Evolutionary conservation across 2,113 vertebrate genomes (phyloP).

Genomic region (Oriolus oriolus): DNA sequence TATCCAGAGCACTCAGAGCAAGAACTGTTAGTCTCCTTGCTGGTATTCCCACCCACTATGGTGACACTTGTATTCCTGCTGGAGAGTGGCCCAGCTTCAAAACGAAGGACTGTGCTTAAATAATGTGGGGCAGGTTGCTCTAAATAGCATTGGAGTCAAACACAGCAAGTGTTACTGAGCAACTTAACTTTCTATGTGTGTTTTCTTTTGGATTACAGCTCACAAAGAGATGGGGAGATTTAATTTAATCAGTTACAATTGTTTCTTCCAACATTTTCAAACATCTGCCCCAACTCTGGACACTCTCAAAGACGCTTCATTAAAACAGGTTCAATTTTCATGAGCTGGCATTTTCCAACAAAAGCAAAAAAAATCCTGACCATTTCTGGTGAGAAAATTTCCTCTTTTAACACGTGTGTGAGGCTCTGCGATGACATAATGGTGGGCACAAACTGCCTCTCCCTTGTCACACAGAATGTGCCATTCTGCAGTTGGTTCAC

Average conservation of each 20-base stretch:
- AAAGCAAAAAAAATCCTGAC: not conserved
- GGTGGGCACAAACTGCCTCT: not conserved
- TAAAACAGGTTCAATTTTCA: not conserved
- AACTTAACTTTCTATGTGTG: not conserved
- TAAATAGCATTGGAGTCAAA: not conserved
- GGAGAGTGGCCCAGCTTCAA: conserved; percentile 15
- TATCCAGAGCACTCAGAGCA: not conserved
- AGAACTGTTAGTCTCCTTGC: conserved; percentile 7
- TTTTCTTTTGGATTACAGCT: not conserved
- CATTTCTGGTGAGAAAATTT: not conserved
- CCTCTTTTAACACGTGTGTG: fast-evolving
- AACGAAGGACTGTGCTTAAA: not conserved
- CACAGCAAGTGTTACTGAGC: not conserved
- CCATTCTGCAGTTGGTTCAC: not conserved
- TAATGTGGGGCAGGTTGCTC: not conserved
- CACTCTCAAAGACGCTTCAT: not conserved
- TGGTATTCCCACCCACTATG: conserved; percentile 24
- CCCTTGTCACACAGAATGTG: not conserved
- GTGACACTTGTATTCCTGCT: not conserved
- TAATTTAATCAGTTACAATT: not conserved
- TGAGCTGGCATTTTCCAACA: not conserved
- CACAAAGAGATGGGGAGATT: not conserved
- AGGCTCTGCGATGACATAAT: not conserved
- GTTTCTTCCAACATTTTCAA: not conserved
- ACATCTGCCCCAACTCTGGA: not conserved